Base-by-base conservation (phyloP, 2,113 vertebrate species). In the Xenopus borealis region DNA sequence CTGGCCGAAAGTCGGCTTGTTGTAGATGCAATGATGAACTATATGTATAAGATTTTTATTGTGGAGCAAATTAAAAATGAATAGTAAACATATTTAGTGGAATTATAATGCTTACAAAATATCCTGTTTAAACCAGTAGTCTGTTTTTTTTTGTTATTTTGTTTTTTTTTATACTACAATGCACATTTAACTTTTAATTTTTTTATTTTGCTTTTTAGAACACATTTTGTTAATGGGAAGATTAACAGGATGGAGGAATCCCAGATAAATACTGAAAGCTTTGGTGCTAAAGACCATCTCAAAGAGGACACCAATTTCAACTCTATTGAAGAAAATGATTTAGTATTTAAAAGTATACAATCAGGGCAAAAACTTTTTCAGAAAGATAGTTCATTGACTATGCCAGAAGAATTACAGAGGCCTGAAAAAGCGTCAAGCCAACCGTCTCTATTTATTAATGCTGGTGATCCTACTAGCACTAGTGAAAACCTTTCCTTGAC, bases 341-440 rank as follows among this genome's bases (percentile, higher is more conserved):
- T 89, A 88, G 88, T 86, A 90, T 88, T 87, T 88, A 92, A 72
- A 79, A 85, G 92, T 85, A 85, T 91, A 82, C 91, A 92, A 88
- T 92, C 91, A 85, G 89, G 84, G 81, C 90, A 89, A 83, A 81
- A 88, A 0, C 90, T 91, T 70, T 91, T 93, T 91, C 91, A 82
- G 83, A 93, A 91, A 87, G 94, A 87, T 83, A 92, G 78, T 86
- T 83, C 88, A 14, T 88, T 92, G 84, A 88, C 89, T 91, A 86
- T 92, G 80, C 82, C 87, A 85, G 93, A 95, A 90, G 89, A 90
- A 82, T 84, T 89, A 79, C 92, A 91, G 82, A 92, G 90, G 89
- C 91, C 93, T 86, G 91, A 94, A 94, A 96, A 94, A 88, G 92
- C 94, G 93, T 96, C 96, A 95, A 97, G 95, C 92, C 96, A 95